Evolutionary conservation across 1,140 invertebrate species (phyloP), one percentile per base, ranked within the genome.

Genomic region (Piezodorus guildinii): DNA sequence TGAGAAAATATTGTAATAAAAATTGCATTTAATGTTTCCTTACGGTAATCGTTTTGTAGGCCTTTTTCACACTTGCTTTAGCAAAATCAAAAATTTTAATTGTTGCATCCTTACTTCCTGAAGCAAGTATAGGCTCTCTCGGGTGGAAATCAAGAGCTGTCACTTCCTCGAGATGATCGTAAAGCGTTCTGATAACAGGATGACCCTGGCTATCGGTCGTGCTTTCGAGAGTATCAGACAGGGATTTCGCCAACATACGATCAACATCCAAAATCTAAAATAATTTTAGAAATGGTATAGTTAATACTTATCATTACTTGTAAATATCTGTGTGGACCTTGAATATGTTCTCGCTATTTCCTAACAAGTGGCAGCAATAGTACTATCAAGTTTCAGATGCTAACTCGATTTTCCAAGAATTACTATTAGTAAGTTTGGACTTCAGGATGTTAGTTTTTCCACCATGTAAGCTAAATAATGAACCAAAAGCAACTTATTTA

Each of bases 51-150:
- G 90, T 94, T 72, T 94, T 92, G 75, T 91, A 95, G 0, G 96
- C 95, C 74, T 98, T 96, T 75, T 98, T 98, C 0, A 96, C 94
- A 3, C 94, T 96, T 0, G 95, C 91, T 78, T 98, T 98, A 21
- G 93, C 94, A 70, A 91, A 99, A 73, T 99, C 96, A 76, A 98
- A 99, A 19, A 99, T 79, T 74, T 98, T 95, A 25, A 99, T 85
- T 6, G 91, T 94, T 71, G 86, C 91, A 74, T 99, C 96, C 61
- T 86, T 81, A 46, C 92, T 94, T 0, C 95, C 96, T 9, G 94
- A 98, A 0, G 90, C 89, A 21, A 99, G 79, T 70, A 98, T 88
- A 66, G 93, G 90, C 70, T 92, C 89, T 52, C 84, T 82, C 0
- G 96, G 96, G 78, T 99, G 96, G 77, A 99, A 99, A 70, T 96